A percentile compares a stretch with the other conserved stretches of the same genome.
These are phyloP conservation scores for Andrena chrysosceles DNA, from an alignment of 2,888 invertebrate species.

Conservation along the genomic window DNA sequence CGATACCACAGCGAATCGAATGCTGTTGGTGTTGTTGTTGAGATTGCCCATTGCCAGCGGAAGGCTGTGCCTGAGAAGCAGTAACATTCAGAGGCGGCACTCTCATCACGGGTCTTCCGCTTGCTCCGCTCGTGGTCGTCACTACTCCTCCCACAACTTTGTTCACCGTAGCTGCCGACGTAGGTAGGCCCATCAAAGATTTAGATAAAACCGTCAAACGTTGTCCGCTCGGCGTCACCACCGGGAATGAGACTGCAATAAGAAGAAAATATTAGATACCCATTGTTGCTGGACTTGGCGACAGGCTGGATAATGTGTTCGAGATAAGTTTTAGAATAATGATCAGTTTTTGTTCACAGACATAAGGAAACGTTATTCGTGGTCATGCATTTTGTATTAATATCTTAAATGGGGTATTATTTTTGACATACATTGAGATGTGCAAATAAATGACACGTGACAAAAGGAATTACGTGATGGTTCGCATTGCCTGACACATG, in stretches of 20 bases:
- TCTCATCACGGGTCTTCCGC: slow-evolving; percentile 81
- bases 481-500: slow-evolving; percentile 20
- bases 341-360: slow-evolving; percentile 6
- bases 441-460: slow-evolving; percentile 44
- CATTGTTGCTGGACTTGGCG: not conserved
- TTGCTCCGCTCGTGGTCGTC: slow-evolving; percentile 76
- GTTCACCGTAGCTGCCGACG: slow-evolving; percentile 77
- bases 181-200: slow-evolving; percentile 85
- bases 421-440: slow-evolving; percentile 40
- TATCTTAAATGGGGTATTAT: not conserved
- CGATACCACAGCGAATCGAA: slow-evolving; percentile 75
- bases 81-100: slow-evolving; percentile 84
- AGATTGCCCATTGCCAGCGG: slow-evolving; percentile 68
- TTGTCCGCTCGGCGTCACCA: slow-evolving; percentile 86
- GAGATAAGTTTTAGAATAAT: not conserved
- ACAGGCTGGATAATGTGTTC: not conserved
- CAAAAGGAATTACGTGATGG: slow-evolving; percentile 20
- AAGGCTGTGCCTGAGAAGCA: slow-evolving; percentile 74
- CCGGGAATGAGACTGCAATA: slow-evolving; percentile 81
- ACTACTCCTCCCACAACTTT: slow-evolving; percentile 80
- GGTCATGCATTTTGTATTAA: slow-evolving; percentile 42
- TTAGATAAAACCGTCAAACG: slow-evolving; percentile 87
- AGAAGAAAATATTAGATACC: slow-evolving; percentile 25
- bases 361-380: slow-evolving; percentile 23
- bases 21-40: slow-evolving; percentile 50